Conservation (phyloP, 2,888 invertebrate species). For the Noctua janthe region DNA sequence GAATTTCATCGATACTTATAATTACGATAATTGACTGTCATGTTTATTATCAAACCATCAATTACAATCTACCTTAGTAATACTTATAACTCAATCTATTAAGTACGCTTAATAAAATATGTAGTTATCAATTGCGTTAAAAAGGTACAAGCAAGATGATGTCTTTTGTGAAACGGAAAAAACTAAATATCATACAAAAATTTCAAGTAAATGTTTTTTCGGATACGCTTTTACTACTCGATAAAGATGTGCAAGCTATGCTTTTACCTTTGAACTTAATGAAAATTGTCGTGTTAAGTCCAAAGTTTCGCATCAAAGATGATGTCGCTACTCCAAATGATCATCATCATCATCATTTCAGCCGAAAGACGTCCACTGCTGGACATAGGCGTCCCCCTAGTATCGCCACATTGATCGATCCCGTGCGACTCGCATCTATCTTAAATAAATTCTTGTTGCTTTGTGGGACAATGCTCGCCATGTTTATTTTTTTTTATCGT, state of each 20-base stretch:
- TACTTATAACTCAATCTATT: not conserved
- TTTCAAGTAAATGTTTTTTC: not conserved
- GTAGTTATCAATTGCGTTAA: not conserved
- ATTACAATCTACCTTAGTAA: not conserved
- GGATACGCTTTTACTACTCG: not conserved
- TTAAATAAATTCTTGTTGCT: conserved; percentile 1
- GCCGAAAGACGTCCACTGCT: too few relatives aligned
- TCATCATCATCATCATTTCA: too few relatives aligned
- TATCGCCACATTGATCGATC: too few relatives aligned
- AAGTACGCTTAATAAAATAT: not conserved
- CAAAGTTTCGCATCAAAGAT: not conserved
- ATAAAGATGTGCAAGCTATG: conserved; percentile 22
- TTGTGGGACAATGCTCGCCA: not conserved
- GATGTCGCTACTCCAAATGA: conserved; percentile 17
- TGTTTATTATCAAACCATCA: not conserved
- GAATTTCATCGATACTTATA: not conserved
- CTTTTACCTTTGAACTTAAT: conserved; percentile 6
- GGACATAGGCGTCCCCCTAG: too few relatives aligned
- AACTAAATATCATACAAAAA: not conserved
- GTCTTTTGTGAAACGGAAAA: not conserved
- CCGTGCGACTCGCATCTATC: not conserved
- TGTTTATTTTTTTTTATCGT: not conserved
- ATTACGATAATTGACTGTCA: not conserved
- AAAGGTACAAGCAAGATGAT: not conserved
- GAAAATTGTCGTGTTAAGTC: not conserved